These are phyloP conservation scores for Galerucella nymphaeae DNA, from an alignment of 2,888 invertebrate species.

Conservation along the genomic window DNA sequence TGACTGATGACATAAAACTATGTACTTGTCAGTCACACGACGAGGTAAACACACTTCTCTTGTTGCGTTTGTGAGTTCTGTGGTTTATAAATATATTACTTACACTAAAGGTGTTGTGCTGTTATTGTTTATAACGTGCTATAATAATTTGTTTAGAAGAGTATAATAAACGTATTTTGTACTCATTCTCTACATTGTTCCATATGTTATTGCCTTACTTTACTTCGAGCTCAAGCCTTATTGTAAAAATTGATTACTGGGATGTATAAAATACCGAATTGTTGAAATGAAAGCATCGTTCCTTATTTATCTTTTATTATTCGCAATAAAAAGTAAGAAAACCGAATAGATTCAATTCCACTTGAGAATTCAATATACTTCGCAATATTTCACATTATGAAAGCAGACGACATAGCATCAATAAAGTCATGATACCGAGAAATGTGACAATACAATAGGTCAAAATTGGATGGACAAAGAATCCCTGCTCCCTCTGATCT, in stretches of 20 bases:
- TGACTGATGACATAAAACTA: no score
- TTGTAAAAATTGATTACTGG: constrained; percentile 20
- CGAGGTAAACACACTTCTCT: no score
- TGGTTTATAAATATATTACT: no score
- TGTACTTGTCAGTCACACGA: no score
- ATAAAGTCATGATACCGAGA: constrained; percentile 31
- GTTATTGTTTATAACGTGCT: no score
- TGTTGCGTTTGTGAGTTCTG: no score
- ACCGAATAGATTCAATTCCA: constrained; percentile 34
- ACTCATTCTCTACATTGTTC: neutral
- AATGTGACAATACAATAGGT: constrained; percentile 32
- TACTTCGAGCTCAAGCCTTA: neutral
- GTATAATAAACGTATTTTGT: neutral
- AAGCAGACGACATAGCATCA: constrained; percentile 22
- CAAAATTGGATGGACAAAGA: constrained; percentile 32
- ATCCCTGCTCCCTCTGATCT: neutral
- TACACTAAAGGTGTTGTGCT: no score
- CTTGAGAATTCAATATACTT: constrained; percentile 39
- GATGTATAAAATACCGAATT: constrained; percentile 21
- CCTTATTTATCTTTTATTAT: constrained; percentile 33
- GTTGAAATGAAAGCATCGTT: constrained; percentile 20
- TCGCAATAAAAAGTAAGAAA: constrained; percentile 32
- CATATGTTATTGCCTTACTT: neutral
- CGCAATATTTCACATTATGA: constrained; percentile 34
- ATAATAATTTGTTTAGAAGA: no score